A percentile compares a stretch with the other conserved stretches of the same genome.
These are phyloP conservation scores for Trisateles emortualis DNA, from an alignment of 2,888 invertebrate genomes.

Conservation along the genomic window DNA sequence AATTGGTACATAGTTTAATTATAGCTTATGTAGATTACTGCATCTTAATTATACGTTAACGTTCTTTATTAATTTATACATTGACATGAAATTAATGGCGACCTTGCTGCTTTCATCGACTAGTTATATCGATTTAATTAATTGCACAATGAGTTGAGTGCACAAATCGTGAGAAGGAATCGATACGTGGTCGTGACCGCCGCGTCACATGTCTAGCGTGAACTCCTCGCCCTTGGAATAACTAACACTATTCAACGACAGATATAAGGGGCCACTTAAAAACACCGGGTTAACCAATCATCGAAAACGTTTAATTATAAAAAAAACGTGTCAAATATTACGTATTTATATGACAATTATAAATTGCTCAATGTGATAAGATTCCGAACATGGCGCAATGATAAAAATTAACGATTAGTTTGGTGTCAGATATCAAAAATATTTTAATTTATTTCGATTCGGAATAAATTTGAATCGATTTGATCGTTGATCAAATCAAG, in stretches of 20 bases:
- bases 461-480: slow-evolving; percentile 6
- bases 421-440: neutral
- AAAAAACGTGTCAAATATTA: slow-evolving; percentile 45
- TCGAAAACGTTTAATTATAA: slow-evolving; percentile 49
- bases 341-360: slow-evolving; percentile 26
- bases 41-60: slow-evolving; percentile 44
- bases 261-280: slow-evolving; percentile 37
- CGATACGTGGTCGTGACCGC: slow-evolving; percentile 65
- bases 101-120: slow-evolving; percentile 59
- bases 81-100: slow-evolving; percentile 49
- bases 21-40: slow-evolving; percentile 45
- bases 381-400: slow-evolving; percentile 1
- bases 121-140: slow-evolving; percentile 51
- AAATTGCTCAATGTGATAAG: slow-evolving; percentile 9
- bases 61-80: slow-evolving; percentile 46
- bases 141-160: slow-evolving; percentile 63
- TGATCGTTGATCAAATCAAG: neutral
- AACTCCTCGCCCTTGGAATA: slow-evolving; percentile 69
- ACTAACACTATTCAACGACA: slow-evolving; percentile 35
- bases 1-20: slow-evolving; percentile 75
- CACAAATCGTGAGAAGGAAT: slow-evolving; percentile 66
- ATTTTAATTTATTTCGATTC: neutral
- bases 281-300: slow-evolving; percentile 38
- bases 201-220: slow-evolving; percentile 72
- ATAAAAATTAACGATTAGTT: slow-evolving; percentile 4